Evolutionary conservation across 2,113 vertebrate species (phyloP).

Genomic region (Pipra filicauda): DNA sequence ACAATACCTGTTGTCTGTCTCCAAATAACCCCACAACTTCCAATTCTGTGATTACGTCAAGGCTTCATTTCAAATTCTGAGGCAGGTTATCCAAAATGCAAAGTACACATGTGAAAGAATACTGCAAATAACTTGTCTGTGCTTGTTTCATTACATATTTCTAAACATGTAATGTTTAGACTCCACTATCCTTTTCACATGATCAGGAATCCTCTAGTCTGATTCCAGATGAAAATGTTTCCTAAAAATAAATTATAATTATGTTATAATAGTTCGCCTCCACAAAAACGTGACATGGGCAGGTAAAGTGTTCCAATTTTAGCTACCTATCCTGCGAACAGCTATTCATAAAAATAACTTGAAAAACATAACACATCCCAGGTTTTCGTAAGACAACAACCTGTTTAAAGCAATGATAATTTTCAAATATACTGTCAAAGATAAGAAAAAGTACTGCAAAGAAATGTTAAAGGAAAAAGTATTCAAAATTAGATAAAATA

Average conservation of each 20-base stretch:
- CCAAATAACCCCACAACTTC: background rate
- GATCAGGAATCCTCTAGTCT: background rate
- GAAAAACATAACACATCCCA: background rate
- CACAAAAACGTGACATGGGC: background rate
- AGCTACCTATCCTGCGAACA: background rate
- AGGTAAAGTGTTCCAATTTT: background rate
- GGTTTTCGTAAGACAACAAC: background rate
- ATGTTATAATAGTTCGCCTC: background rate
- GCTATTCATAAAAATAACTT: background rate
- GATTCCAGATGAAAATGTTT: background rate
- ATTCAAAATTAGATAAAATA: background rate
- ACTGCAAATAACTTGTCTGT: background rate
- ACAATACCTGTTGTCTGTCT: background rate
- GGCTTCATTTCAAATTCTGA: background rate
- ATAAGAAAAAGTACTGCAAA: background rate
- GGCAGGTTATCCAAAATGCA: background rate
- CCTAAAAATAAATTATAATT: background rate
- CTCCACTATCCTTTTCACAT: background rate
- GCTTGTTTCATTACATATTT: background rate
- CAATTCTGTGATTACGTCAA: background rate
- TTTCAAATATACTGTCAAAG: background rate
- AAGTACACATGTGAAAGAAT: background rate
- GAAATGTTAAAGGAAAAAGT: background rate
- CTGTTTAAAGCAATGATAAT: background rate
- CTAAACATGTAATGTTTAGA: background rate